phyloP scores from a whole-genome alignment of 2,888 invertebrate genomes.

The Machimus rusticus region DNA sequence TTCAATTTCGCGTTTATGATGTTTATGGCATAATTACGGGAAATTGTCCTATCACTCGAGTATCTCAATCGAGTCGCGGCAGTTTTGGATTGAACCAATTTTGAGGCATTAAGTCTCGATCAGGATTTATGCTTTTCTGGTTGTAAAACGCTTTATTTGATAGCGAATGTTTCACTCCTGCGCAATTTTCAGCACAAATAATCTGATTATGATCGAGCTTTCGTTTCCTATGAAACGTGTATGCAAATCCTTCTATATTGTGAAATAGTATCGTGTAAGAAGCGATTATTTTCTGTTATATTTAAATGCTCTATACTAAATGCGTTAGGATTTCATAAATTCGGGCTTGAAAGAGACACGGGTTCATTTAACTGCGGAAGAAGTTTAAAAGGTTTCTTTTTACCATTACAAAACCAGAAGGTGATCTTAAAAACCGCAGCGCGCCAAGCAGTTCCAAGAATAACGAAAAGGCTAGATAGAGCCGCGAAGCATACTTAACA shows the following conservation, averaged over 20 bases:
- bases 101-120: not conserved
- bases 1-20: conserved; percentile 11
- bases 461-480: conserved; percentile 18
- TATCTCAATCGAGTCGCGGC: not conserved
- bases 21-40: conserved; percentile 22
- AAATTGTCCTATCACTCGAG: not conserved
- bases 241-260: not conserved
- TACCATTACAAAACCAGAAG: conserved; percentile 8
- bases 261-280: not conserved
- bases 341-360: not conserved
- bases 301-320: not conserved
- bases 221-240: not conserved
- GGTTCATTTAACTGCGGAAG: conserved; percentile 35
- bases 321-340: not conserved
- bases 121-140: not conserved
- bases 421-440: conserved; percentile 19
- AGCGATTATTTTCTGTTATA: not conserved
- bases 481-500: conserved; percentile 13
- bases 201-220: not conserved
- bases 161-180: not conserved
- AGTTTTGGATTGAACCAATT: not conserved
- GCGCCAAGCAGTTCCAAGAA: conserved; percentile 16
- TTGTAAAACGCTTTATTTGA: not conserved
- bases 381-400: conserved; percentile 33
- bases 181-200: not conserved